Conservation (phyloP, 2,888 invertebrate species). For the Napeogenes inachia region DNA sequence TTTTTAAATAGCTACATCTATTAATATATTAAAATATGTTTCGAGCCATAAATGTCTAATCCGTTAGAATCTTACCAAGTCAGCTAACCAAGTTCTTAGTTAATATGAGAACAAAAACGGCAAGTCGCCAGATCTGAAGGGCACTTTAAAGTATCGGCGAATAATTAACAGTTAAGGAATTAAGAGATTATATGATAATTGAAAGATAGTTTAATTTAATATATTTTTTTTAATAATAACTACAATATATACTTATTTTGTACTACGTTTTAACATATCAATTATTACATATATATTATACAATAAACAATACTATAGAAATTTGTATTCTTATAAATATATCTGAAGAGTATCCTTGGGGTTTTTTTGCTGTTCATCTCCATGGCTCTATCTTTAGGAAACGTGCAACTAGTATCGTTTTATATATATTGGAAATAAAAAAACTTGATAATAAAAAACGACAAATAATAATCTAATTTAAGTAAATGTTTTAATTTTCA, state of each 20-base stretch:
- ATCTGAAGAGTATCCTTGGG: too few species aligned
- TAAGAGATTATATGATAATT: background rate
- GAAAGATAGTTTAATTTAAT: too few species aligned
- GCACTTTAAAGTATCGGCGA: slow-evolving; percentile 1
- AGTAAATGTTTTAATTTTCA: too few species aligned
- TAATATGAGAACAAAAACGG: slow-evolving; percentile 7
- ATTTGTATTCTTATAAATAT: too few species aligned
- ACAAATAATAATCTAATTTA: slow-evolving; percentile 4
- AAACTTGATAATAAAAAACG: background rate
- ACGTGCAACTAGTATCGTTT: too few species aligned
- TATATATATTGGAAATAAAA: too few species aligned
- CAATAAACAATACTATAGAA: too few species aligned
- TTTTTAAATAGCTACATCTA: background rate
- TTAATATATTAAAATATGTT: background rate
- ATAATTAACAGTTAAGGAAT: background rate
- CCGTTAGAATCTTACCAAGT: slow-evolving; percentile 5
- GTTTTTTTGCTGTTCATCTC: too few species aligned
- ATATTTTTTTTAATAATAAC: too few species aligned
- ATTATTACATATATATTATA: too few species aligned
- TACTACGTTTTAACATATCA: too few species aligned
- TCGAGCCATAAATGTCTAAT: slow-evolving; percentile 1
- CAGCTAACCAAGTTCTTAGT: slow-evolving; percentile 3
- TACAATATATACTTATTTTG: background rate
- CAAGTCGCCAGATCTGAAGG: slow-evolving; percentile 1
- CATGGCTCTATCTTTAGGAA: too few species aligned